Base-by-base conservation (phyloP, 1,140 invertebrate species). In the Spodoptera frugiperda region DNA sequence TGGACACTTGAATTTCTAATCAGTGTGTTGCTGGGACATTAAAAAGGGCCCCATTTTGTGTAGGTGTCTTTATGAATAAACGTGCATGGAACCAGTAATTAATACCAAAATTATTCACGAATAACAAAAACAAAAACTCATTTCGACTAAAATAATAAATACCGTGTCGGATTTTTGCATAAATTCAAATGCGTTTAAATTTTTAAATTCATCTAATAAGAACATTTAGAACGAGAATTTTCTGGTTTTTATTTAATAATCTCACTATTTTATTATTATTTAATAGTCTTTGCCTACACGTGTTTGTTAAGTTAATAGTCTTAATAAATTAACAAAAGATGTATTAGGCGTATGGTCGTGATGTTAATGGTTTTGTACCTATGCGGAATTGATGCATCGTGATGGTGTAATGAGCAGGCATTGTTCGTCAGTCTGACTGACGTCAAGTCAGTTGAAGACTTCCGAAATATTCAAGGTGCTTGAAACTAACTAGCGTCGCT, bases 381-480 rank as follows among this genome's bases (percentile, higher is more conserved):
- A 90, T 85, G 88, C 90, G 91, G 89, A 92, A 92, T 88, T 72
- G 49, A 59, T 70, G 80, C 83, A 76, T 91, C 87, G 88, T 92
- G 88, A 91, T 88, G 44, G 14, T 30, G 81, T 87, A 88, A 89
- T 89, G 79, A 89, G 83, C 85, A 82, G 88, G 88, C 86, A 89
- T 87, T 91, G 83, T 49, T 46, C 63, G 61, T 48, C 21, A 51
- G 74, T 57, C 68, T 48, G 53, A 19, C 44, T 75, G 68, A 78
- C 71, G 76, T 73, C 55, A 72, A 70, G 15, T 44, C n/a, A 30
- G 21, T 33, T 65, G 54, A 49, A 74, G 61, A 75, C 77, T 78
- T 78, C 77, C 77, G 77, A 78, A 78, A 61, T 73, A 73, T 73
- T 73, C 71, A 73, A 73, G 71, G 71, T 44, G 61, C 6, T 59